Evolutionary conservation across 2,888 invertebrate species (phyloP), one percentile per base, ranked within the genome.

Genomic region (Oligia latruncula): DNA sequence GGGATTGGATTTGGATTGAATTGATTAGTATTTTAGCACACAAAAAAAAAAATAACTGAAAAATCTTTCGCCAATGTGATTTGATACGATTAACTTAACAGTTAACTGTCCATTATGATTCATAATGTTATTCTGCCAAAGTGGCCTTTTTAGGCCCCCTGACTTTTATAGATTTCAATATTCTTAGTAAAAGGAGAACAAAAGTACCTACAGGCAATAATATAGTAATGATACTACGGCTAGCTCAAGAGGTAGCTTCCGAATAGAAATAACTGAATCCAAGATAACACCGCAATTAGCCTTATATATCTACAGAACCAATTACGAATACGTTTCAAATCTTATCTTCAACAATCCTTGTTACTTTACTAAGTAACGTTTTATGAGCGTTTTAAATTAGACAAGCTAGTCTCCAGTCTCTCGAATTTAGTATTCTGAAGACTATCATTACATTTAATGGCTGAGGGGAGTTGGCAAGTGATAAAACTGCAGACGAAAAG

Each of bases 391-490:
- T 86, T 82, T 81, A 85, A 84, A 86, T 83, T 78, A 83, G 81
- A 80, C 81, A 71, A 85, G 74, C 23, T 67, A 71, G 77, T 77
- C 76, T 68, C 71, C 66, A 82, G 80, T 80, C 79, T 81, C 65
- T 55, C 65, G 67, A 73, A 84, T 87, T 87, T 71, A 74, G 81
- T 86, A 79, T 83, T 81, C 86, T 43, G 80, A 82, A 86, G 82
- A 81, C 84, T 82, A 83, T 87, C 80, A 82, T 88, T 79, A 82
- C 78, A 67, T 77, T 83, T 86, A 85, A 89, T 83, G 74, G 82
- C 77, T 29, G 15, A 46, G 81, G 84, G 87, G 87, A 87, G 82
- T 74, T 80, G 74, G 80, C 71, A 64, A 83, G 80, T 71, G 77
- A 86, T 88, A 87, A 87, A 86, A 86, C 66, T 80, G 79, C 68